Evolutionary conservation across 1,140 invertebrate species (phyloP).

Genomic region (Hestina assimilis): DNA sequence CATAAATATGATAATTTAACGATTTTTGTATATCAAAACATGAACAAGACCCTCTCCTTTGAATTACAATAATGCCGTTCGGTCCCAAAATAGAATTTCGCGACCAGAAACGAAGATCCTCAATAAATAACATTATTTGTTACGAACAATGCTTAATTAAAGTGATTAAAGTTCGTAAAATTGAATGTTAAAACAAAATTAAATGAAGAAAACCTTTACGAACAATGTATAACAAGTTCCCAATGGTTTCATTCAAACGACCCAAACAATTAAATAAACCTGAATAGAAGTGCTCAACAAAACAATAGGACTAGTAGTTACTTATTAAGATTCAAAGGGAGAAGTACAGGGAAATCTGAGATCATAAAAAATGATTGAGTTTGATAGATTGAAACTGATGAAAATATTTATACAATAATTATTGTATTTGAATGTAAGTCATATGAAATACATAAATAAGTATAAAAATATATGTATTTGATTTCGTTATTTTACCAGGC

Average conservation of each 20-base stretch:
- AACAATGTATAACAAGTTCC: slow-evolving; percentile 59
- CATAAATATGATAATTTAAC: no score
- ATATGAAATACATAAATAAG: no score
- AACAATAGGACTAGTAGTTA: slow-evolving; percentile 49
- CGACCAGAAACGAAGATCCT: neutral
- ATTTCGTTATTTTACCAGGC: no score
- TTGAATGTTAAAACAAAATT: slow-evolving; percentile 18
- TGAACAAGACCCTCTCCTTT: no score
- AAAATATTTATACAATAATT: no score
- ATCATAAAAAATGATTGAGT: slow-evolving; percentile 16
- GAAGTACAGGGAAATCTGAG: slow-evolving; percentile 1
- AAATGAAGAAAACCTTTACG: slow-evolving; percentile 43
- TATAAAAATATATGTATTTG: no score
- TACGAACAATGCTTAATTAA: slow-evolving; percentile 12
- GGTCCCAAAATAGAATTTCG: neutral
- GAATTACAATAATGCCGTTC: no score
- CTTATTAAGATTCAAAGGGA: slow-evolving; percentile 27
- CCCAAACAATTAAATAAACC: slow-evolving; percentile 60
- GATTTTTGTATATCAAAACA: no score
- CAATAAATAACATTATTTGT: neutral
- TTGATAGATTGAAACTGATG: no score
- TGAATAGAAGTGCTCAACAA: slow-evolving; percentile 48
- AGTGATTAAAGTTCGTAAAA: slow-evolving; percentile 9
- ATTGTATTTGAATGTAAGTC: no score
- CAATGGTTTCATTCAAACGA: slow-evolving; percentile 54